Conservation (phyloP, 2,797 vertebrate species). For the Danio kyathit region DNA sequence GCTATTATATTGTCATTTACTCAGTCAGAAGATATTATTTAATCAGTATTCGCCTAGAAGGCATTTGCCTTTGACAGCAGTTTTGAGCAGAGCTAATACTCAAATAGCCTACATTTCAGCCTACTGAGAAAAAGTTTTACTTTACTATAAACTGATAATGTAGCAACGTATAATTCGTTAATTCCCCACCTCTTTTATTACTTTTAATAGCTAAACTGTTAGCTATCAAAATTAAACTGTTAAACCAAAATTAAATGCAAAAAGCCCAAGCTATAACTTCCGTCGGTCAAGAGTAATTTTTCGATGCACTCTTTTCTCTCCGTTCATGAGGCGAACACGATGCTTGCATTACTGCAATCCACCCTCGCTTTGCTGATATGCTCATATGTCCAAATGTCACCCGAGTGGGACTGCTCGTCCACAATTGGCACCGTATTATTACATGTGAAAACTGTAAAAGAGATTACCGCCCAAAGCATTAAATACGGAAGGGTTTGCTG, state of each 20-base stretch:
- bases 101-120: not conserved
- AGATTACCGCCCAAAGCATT: conserved; percentile 54
- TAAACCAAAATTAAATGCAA: not conserved
- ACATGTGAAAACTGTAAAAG: conserved; percentile 50
- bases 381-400: conserved; percentile 40
- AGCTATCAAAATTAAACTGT: not conserved
- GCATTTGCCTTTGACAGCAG: not conserved
- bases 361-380: conserved; percentile 32
- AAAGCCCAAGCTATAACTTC: not conserved
- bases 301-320: not conserved
- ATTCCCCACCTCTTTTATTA: not conserved
- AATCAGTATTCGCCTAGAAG: not conserved
- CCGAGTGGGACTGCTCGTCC: conserved; percentile 12
- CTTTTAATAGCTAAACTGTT: too few species aligned
- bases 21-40: conserved; percentile 15
- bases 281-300: not conserved
- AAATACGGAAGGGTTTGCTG: conserved; percentile 55
- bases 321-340: not conserved
- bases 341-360: conserved; percentile 27
- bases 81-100: not conserved
- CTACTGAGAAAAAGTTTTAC: not conserved
- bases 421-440: conserved; percentile 45
- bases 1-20: not conserved
- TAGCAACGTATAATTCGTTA: too few species aligned
- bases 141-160: not conserved